These are phyloP conservation scores for Prunella fulvescens DNA, from an alignment of 2,113 vertebrate species.

Conservation along the genomic window DNA sequence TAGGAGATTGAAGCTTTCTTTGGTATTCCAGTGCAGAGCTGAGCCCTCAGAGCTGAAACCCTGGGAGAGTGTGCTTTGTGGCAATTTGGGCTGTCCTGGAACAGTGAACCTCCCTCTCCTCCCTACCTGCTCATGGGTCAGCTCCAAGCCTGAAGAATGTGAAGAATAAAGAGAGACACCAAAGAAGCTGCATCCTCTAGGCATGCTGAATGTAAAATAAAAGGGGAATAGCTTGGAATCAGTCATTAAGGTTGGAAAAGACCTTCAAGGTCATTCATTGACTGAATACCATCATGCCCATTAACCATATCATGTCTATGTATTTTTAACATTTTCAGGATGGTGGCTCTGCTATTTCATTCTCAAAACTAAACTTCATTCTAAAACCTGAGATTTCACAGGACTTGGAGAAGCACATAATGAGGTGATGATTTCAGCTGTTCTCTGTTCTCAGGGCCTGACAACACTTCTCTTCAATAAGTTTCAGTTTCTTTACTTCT, in stretches of 20 bases:
- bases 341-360: neutral
- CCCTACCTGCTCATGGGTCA: fast-evolving
- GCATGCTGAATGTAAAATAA: neutral
- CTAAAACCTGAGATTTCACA: neutral
- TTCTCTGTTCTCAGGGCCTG: neutral
- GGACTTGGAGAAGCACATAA: neutral
- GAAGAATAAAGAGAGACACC: neutral
- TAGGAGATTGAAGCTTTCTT: neutral
- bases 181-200: neutral
- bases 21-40: neutral
- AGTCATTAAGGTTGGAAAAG: neutral
- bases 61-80: neutral
- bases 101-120: neutral
- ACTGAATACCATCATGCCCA: neutral
- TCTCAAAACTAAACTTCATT: neutral
- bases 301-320: no score
- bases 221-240: neutral
- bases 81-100: neutral
- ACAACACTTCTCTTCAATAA: neutral
- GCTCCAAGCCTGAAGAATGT: neutral
- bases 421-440: neutral
- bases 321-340: neutral
- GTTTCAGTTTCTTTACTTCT: neutral
- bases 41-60: neutral
- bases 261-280: neutral